Evolutionary conservation across 2,797 vertebrate species (phyloP), one percentile per base, ranked within the genome.

Genomic region (Mormyrus proboscirostris): DNA sequence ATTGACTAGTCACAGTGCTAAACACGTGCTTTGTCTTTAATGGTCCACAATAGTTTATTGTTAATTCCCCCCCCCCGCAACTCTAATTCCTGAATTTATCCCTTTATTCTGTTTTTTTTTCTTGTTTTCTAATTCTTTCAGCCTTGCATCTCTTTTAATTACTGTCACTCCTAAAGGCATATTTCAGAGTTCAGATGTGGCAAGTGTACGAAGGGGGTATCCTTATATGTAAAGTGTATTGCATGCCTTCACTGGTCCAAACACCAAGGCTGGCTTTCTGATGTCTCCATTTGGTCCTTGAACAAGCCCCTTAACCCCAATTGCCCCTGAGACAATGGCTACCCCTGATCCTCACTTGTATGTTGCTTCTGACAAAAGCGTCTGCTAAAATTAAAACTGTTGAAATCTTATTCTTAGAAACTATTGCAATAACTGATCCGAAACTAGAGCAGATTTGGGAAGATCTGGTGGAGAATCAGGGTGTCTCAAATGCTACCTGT

Each of bases 1-100:
- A 98, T 98, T 98, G 98, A 98, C 98, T 99, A 97, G 96, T 97
- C 96, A 96, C 95, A 93, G 95, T 95, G 96, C 97, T 47, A 98
- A 98, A 98, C 97, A 97, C 96, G 94, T 92, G 96, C 96, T 97
- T 97, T 95, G 95, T 96, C 96, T 96, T 96, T 96, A 94, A 94
- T 95, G 94, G 96, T 96, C 95, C 95, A 97, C 95, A 95, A 95
- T 93, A 96, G 96, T 96, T 96, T 97, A 96, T 96, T 93, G 90
- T 91, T 47, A 1, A 4, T 69, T 16, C 6, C 0, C 65, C 65
- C 6, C 0, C 65, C 65, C 65, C 91, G 93, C 91, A 94, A 92
- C 93, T 92, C 92, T 51, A 73, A 62, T 57, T 87, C 14, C 19
- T 57, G 33, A 55, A 16, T 87, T 9, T 62, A 55, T 87, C 14